Conservation (phyloP, 2,888 invertebrate genomes). For the Erebia ligea region DNA sequence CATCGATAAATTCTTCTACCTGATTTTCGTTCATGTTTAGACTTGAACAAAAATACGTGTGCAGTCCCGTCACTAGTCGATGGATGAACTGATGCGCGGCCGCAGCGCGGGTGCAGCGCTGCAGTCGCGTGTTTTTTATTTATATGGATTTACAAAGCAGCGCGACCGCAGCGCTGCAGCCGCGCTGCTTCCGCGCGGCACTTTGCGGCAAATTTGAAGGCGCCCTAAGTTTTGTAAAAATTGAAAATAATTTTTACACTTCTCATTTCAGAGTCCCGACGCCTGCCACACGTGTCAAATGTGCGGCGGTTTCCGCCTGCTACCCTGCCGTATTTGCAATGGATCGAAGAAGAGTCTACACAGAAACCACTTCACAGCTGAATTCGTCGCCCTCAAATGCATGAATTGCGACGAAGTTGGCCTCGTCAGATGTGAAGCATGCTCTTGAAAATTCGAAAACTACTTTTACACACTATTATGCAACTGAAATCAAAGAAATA, state of each 20-base stretch:
- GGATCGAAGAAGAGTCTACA: conserved; percentile 98
- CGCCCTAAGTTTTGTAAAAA: no score
- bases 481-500: background rate
- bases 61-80: no score
- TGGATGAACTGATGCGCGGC: no score
- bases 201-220: no score
- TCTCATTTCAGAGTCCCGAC: conserved; percentile 88
- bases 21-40: no score
- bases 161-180: no score
- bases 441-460: conserved; percentile 71
- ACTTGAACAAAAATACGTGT: no score
- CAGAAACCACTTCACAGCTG: conserved; percentile 96
- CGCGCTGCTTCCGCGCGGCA: no score
- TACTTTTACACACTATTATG: background rate
- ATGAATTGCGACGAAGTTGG: conserved; percentile 98
- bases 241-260: conserved; percentile 1
- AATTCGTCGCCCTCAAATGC: conserved; percentile 96
- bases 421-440: conserved; percentile 93
- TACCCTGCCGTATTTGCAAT: conserved; percentile 96
- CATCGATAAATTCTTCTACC: no score
- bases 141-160: no score
- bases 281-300: conserved; percentile 92
- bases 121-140: no score
- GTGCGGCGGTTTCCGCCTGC: conserved; percentile 95
- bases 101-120: no score